These are phyloP conservation scores for Bacillus rossius DNA, from an alignment of 1,140 invertebrate genomes.

Conservation along the genomic window DNA sequence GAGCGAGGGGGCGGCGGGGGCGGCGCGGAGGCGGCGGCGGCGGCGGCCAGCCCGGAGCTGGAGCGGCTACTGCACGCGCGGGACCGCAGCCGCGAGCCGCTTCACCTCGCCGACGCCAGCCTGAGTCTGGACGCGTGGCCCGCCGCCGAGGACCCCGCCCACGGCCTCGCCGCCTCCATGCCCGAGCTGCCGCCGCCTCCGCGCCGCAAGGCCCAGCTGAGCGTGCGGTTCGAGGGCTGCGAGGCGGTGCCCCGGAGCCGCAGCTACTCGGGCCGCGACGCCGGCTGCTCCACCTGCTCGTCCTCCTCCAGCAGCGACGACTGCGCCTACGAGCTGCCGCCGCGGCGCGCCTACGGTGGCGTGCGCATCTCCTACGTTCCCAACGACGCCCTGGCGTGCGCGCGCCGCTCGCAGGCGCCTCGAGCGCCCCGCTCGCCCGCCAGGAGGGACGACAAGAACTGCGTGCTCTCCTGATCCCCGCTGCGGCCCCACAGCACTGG, in stretches of 20 bases:
- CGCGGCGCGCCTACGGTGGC: constrained; percentile 73
- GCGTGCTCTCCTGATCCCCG: constrained; percentile 59
- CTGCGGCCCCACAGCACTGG: background rate
- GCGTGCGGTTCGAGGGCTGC: constrained; percentile 61
- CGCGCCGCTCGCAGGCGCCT: constrained; percentile 53
- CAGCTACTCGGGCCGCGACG: constrained; percentile 46
- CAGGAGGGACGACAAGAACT: constrained; percentile 54
- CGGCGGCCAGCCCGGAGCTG: constrained; percentile 30
- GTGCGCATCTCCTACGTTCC: constrained; percentile 85
- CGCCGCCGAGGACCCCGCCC: constrained; percentile 30
- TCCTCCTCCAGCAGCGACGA: constrained; percentile 77
- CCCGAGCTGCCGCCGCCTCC: constrained; percentile 46
- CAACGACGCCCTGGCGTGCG: constrained; percentile 77
- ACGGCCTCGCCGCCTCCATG: constrained; percentile 54
- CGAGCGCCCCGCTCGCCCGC: constrained; percentile 34
- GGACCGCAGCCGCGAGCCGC: constrained; percentile 51
- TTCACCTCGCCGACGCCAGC: constrained; percentile 47
- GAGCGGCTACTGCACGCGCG: constrained; percentile 50
- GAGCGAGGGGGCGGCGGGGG: constrained; percentile 39
- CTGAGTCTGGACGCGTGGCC: constrained; percentile 43
- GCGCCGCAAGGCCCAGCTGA: constrained; percentile 29
- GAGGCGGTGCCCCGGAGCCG: constrained; percentile 41
- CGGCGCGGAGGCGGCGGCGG: constrained; percentile 11
- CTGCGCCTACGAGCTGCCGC: constrained; percentile 73
- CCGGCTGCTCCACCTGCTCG: constrained; percentile 82